A percentile compares a stretch with the other conserved stretches of the same genome.
Conservation (phyloP, 2,797 vertebrate species). For the Malurus leucopterus region DNA sequence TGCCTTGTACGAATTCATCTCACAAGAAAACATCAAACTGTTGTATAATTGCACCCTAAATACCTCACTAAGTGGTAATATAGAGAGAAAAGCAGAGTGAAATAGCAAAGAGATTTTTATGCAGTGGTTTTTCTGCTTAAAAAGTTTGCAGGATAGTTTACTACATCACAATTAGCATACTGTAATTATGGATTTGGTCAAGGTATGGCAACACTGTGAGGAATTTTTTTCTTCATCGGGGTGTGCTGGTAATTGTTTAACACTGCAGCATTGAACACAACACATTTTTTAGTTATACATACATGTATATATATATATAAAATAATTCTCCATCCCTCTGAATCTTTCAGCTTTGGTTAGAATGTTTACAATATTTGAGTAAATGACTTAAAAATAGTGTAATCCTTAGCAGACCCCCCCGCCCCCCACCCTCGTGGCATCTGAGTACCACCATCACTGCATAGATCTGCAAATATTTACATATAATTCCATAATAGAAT, state of each 20-base stretch:
- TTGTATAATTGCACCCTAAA: slow-evolving; percentile 56
- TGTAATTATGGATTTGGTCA: slow-evolving; percentile 55
- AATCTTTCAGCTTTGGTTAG: slow-evolving; percentile 61
- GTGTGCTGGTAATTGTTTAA: slow-evolving; percentile 42
- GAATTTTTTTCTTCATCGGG: not conserved
- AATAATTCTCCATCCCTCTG: not conserved
- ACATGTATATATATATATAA: not conserved
- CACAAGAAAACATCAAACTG: slow-evolving; percentile 51
- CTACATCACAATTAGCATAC: slow-evolving; percentile 61
- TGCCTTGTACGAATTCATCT: slow-evolving; percentile 29
- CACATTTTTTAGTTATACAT: slow-evolving; percentile 34
- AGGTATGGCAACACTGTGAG: slow-evolving; percentile 50
- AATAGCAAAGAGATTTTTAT: slow-evolving; percentile 41
- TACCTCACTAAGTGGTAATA: slow-evolving; percentile 53
- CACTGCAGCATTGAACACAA: slow-evolving; percentile 47
- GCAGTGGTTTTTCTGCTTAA: slow-evolving; percentile 20
- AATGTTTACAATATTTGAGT: slow-evolving; percentile 34
- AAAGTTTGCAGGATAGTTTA: slow-evolving; percentile 49
- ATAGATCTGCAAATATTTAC: slow-evolving; percentile 63
- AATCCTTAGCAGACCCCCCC: slow-evolving; percentile 22
- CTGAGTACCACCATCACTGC: slow-evolving; percentile 31
- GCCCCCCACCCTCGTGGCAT: not conserved
- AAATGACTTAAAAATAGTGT: slow-evolving; percentile 50
- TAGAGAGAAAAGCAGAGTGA: slow-evolving; percentile 50
- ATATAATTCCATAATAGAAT: slow-evolving; percentile 16